A percentile compares a stretch with the other conserved stretches of the same genome.
These are phyloP conservation scores for Poeciliopsis presidionis DNA, from an alignment of 2,797 vertebrate genomes.

Conservation along the genomic window DNA sequence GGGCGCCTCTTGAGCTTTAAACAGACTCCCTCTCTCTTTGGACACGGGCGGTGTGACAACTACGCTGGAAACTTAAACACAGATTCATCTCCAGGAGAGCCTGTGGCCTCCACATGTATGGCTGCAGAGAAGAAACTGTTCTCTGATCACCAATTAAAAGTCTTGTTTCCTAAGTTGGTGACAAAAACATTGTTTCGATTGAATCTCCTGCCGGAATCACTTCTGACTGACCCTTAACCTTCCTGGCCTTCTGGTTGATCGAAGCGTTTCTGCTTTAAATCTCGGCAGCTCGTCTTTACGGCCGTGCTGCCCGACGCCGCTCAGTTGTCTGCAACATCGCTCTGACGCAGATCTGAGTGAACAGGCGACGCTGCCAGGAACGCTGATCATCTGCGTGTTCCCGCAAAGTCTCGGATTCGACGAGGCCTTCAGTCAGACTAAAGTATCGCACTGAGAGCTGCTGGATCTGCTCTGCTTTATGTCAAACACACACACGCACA, in stretches of 20 bases:
- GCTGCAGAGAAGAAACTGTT: conserved; percentile 2
- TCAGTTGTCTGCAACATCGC: conserved; percentile 9
- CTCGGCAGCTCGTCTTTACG: neutral
- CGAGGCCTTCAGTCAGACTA: conserved; percentile 15
- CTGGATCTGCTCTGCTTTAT: conserved; percentile 39
- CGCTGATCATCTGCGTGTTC: conserved; percentile 10
- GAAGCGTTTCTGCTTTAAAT: conserved; percentile 3
- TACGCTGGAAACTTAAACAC: conserved; percentile 16
- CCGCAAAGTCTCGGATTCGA: conserved; percentile 12
- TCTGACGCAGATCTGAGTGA: neutral
- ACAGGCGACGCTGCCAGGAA: conserved; percentile 11
- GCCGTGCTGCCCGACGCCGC: neutral
- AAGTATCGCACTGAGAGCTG: conserved; percentile 10
- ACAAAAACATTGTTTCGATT: neutral
- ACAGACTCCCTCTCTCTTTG: conserved; percentile 42
- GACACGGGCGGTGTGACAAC: conserved; percentile 31
- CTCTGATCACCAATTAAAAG: neutral
- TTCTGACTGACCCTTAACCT: neutral
- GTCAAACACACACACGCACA: conserved; percentile 1
- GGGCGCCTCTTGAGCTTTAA: conserved; percentile 52
- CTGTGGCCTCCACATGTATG: conserved; percentile 4
- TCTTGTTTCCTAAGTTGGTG: neutral
- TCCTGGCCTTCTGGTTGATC: neutral
- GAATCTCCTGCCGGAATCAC: neutral
- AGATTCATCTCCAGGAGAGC: conserved; percentile 31